Conservation (phyloP, 2,888 invertebrate species). For the Watsonalla binaria region DNA sequence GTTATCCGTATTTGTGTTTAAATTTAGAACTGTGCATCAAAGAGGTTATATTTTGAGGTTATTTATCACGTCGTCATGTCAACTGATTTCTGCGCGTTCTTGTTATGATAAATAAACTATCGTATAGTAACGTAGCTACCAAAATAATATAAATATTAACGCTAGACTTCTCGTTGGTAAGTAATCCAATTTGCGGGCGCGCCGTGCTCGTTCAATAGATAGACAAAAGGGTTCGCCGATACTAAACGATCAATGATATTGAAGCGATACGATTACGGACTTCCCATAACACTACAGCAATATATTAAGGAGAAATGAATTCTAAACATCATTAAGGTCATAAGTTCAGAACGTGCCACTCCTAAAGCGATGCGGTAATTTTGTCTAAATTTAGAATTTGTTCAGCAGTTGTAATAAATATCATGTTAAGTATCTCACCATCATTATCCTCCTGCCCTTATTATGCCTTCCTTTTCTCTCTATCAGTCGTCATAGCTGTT, state of each 20-base stretch:
- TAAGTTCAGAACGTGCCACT: background rate
- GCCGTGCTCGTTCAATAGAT: slow-evolving; percentile 31
- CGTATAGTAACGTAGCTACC: slow-evolving; percentile 6
- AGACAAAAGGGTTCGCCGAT: slow-evolving; percentile 19
- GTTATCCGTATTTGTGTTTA: slow-evolving; percentile 11
- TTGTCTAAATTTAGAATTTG: background rate
- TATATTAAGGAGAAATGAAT: too few species aligned
- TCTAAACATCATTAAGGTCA: background rate
- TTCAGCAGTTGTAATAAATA: too few species aligned
- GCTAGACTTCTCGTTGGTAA: slow-evolving; percentile 27
- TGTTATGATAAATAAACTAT: slow-evolving; percentile 22
- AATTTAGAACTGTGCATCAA: background rate
- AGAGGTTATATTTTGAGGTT: slow-evolving; percentile 3
- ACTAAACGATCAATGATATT: slow-evolving; percentile 5
- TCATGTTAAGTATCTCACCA: background rate
- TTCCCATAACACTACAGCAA: background rate
- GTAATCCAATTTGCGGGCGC: slow-evolving; percentile 43
- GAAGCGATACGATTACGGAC: background rate
- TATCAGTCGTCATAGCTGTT: too few species aligned
- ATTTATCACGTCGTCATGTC: slow-evolving; percentile 30
- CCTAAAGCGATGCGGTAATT: background rate
- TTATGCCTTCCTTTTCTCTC: too few species aligned
- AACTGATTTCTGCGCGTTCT: slow-evolving; percentile 34
- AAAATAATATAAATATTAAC: slow-evolving; percentile 5
- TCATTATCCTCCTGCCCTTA: too few species aligned